These are phyloP conservation scores for Tupaia tana DNA, from an alignment of 2,113 vertebrate species.

Conservation along the genomic window DNA sequence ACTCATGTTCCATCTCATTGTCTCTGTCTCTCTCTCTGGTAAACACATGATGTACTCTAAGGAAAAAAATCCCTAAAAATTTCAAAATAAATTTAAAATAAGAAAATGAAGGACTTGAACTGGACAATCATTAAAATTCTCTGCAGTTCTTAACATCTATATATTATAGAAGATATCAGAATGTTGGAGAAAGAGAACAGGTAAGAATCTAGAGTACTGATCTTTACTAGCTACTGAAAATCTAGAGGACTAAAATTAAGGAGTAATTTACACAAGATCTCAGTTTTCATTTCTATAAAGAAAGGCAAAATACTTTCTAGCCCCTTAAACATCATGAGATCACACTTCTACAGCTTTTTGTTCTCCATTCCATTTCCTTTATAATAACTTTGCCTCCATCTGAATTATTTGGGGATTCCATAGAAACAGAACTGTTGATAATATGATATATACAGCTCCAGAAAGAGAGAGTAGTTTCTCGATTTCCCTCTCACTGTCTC, in stretches of 20 bases:
- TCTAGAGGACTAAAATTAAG: neutral
- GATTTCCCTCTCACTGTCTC: no score
- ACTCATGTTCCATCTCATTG: no score
- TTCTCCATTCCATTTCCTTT: neutral
- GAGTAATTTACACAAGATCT: neutral
- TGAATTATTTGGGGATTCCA: no score
- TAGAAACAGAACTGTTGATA: no score
- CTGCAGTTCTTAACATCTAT: neutral
- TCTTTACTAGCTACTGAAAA: neutral
- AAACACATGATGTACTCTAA: no score
- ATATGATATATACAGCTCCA: no score
- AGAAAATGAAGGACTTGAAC: neutral
- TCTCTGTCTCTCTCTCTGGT: no score
- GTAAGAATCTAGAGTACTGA: rapidly evolving
- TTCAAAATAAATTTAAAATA: no score
- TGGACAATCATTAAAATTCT: neutral
- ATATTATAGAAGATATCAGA: neutral
- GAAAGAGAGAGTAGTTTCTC: no score
- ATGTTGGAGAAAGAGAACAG: neutral
- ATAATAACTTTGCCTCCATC: neutral
- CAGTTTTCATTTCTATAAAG: neutral
- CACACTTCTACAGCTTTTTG: neutral
- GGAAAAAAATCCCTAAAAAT: no score
- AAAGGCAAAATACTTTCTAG: neutral
- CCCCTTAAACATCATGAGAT: neutral